Conservation (phyloP, 2,113 vertebrate species). For the Phyllostomus hastatus region DNA sequence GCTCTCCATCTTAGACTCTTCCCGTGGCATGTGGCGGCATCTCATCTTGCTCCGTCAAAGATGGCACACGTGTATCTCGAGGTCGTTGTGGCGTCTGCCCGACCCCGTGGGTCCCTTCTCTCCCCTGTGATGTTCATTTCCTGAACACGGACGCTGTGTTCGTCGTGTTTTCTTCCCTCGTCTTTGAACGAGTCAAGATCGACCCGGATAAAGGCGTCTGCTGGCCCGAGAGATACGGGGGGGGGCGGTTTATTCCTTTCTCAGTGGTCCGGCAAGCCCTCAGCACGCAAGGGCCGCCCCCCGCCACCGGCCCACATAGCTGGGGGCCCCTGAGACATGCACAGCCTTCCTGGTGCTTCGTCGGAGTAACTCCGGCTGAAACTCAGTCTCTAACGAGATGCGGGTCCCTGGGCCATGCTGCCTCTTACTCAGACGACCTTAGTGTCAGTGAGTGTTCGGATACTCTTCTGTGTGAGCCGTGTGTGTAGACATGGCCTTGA, state of each 20-base stretch:
- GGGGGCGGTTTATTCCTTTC: too few species aligned
- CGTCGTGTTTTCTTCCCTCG: not conserved
- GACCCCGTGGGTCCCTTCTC: accelerated
- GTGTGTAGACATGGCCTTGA: accelerated
- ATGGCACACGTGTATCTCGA: too few species aligned
- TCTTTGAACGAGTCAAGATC: not conserved
- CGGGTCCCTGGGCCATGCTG: not conserved
- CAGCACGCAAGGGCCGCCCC: accelerated
- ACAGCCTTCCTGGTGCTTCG: not conserved
- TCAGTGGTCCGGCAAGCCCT: too few species aligned
- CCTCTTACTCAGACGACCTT: not conserved
- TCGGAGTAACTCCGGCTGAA: accelerated
- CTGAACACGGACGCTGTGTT: accelerated
- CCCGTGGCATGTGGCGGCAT: accelerated
- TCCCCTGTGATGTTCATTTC: too few species aligned
- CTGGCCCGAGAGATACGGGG: too few species aligned
- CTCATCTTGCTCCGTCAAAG: too few species aligned
- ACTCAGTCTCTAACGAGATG: not conserved
- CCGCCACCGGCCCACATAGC: too few species aligned
- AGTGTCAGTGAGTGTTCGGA: too few species aligned
- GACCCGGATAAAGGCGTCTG: too few species aligned
- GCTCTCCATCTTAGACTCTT: too few species aligned
- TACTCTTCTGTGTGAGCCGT: too few species aligned
- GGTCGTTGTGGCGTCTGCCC: accelerated
- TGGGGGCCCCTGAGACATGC: not conserved